Evolutionary conservation across 2,797 vertebrate species (phyloP), one percentile per base, ranked within the genome.

Genomic region (Manis crassicaudata): DNA sequence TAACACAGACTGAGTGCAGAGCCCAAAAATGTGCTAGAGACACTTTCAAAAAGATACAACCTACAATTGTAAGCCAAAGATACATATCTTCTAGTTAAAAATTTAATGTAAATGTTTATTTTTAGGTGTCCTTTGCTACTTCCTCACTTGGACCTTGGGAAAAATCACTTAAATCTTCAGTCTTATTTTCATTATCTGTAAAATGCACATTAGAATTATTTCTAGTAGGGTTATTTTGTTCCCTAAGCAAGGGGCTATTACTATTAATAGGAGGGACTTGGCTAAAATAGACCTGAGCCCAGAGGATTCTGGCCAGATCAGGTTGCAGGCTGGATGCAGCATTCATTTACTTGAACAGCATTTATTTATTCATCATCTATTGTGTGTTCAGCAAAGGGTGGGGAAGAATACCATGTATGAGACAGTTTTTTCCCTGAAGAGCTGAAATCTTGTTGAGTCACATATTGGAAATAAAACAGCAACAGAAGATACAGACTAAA

Each of bases 151-250:
- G 56, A 91, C 58, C 65, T 77, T 83, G 65, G 32, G 14, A 0
- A 52, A 73, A 63, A 85, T 77, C 62, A 63, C 60, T 46, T 77
- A 94, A 60, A 80, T 40, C 50, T 75, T 87, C 60, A 67, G 54
- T 93, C 50, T 58, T 79, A 84, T 68, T 91, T 97, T 89, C 82
- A 56, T 81, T 82, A 80, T 76, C 50, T 83, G 20, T 82, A 92
- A 96, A 82, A 77, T 63, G 62, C 46, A 14, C 11, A 46, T 73
- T 85, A 70, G 27, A 56, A 50, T 81, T 92, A 90, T 89, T 83
- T 81, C 37, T 62, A 32, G 52, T 82, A 40, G 32, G 23, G 18
- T 75, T 88, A 63, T 82, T 82, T 93, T 95, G 17, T 27, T 84
- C 37, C 93, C 50, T 90, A 68, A 86, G n/a, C 43, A 87, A 77